Conservation (phyloP, 2,797 vertebrate species). For the Aplochiton taeniatus region DNA sequence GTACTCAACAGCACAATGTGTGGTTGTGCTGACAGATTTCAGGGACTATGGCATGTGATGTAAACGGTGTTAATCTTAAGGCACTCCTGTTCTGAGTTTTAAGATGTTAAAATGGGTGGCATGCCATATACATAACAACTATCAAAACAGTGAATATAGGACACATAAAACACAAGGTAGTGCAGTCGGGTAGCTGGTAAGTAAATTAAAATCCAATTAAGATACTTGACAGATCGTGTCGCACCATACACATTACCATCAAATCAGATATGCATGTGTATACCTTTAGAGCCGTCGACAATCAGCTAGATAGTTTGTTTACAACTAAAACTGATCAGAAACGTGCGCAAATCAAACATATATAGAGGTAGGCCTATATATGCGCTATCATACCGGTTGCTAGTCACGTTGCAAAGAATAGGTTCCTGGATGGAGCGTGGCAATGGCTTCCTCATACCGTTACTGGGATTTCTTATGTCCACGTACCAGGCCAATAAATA, state of each 20-base stretch:
- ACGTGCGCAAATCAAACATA: neutral
- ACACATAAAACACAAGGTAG: neutral
- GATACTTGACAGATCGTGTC: neutral
- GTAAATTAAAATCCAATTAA: neutral
- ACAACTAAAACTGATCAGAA: no score
- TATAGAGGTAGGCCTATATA: neutral
- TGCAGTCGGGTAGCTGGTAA: neutral
- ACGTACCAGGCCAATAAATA: no score
- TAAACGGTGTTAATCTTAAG: no score
- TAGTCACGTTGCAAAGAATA: neutral
- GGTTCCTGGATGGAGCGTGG: slow-evolving; percentile 2
- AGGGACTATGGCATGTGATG: no score
- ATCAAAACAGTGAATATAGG: neutral
- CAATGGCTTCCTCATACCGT: slow-evolving; percentile 4
- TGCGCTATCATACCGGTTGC: slow-evolving; percentile 1
- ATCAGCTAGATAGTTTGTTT: no score
- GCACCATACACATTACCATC: neutral
- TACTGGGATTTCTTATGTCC: no score
- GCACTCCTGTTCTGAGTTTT: no score
- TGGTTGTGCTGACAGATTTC: no score
- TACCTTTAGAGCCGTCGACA: no score
- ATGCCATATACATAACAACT: no score
- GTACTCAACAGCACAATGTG: no score
- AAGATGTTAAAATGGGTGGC: no score
- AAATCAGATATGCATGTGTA: neutral